These are phyloP conservation scores for Labroides dimidiatus DNA, from an alignment of 2,797 vertebrate genomes.

Conservation along the genomic window DNA sequence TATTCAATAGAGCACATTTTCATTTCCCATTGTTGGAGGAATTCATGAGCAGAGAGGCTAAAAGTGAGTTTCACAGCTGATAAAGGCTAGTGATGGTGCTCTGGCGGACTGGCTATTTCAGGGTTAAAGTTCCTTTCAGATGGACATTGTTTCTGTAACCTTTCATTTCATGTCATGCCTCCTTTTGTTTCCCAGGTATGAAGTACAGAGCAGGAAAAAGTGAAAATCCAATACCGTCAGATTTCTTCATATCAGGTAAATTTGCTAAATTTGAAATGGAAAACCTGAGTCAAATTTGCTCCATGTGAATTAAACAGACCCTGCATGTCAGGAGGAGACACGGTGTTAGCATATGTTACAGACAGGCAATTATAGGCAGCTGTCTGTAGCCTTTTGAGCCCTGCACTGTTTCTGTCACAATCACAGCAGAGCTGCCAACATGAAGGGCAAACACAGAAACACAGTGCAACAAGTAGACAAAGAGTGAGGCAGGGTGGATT, in stretches of 20 bases:
- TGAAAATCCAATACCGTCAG: slow-evolving; percentile 9
- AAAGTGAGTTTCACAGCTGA: slow-evolving; percentile 60
- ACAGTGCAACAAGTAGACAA: slow-evolving; percentile 22
- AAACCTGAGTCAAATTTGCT: slow-evolving; percentile 27
- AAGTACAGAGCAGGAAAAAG: background rate
- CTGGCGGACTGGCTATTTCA: background rate
- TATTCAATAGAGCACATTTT: slow-evolving; percentile 80
- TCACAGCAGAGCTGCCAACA: slow-evolving; percentile 24
- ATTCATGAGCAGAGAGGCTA: slow-evolving; percentile 64
- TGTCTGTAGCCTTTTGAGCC: slow-evolving; percentile 48
- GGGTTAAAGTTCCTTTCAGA: slow-evolving; percentile 29
- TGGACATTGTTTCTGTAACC: slow-evolving; percentile 6
- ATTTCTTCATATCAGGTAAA: slow-evolving; percentile 24
- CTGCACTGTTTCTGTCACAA: slow-evolving; percentile 32
- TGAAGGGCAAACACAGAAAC: slow-evolving; percentile 9
- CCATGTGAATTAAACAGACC: slow-evolving; percentile 33
- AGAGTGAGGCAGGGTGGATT: background rate
- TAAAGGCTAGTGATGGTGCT: slow-evolving; percentile 56
- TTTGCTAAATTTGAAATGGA: slow-evolving; percentile 42
- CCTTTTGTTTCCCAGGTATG: slow-evolving; percentile 18
- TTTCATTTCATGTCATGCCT: background rate
- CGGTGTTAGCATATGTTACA: slow-evolving; percentile 48
- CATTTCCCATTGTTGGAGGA: slow-evolving; percentile 74
- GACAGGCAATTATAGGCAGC: slow-evolving; percentile 50
- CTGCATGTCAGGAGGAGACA: slow-evolving; percentile 24